Conservation (phyloP, 2,888 invertebrate species). For the Coelopa pilipes region DNA sequence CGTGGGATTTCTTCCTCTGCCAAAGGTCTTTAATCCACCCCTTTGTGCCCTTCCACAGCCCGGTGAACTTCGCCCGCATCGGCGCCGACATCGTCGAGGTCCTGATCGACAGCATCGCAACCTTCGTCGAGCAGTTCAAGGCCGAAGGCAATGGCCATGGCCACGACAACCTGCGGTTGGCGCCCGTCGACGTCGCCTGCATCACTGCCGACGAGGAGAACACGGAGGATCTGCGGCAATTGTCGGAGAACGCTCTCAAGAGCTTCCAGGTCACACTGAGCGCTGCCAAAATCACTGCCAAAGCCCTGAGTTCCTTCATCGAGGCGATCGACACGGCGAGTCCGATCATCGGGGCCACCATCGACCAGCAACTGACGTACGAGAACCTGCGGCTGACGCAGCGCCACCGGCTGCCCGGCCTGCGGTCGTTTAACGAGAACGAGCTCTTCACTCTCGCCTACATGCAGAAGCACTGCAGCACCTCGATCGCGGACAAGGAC, state of each 20-base stretch:
- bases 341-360: conserved; percentile 60
- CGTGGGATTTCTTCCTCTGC: neutral
- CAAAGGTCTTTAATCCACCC: neutral
- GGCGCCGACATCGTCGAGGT: conserved; percentile 63
- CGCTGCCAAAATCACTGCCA: conserved; percentile 59
- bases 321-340: conserved; percentile 57
- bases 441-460: conserved; percentile 64
- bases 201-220: conserved; percentile 52
- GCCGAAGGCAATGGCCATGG: conserved; percentile 50
- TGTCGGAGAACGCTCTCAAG: conserved; percentile 54
- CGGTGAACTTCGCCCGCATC: conserved; percentile 64
- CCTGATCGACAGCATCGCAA: conserved; percentile 58
- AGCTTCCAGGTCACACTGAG: conserved; percentile 62
- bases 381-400: conserved; percentile 57
- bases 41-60: conserved; percentile 43
- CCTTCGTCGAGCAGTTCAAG: conserved; percentile 61
- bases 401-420: conserved; percentile 59
- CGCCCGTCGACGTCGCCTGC: conserved; percentile 49
- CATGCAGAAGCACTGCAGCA: conserved; percentile 65
- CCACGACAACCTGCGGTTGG: conserved; percentile 52
- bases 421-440: conserved; percentile 62
- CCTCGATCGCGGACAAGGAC: conserved; percentile 62
- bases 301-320: conserved; percentile 59
- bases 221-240: conserved; percentile 48
- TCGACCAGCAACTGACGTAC: conserved; percentile 59